Conservation (phyloP, 2,113 vertebrate genomes). For the Hyaena hyaena region DNA sequence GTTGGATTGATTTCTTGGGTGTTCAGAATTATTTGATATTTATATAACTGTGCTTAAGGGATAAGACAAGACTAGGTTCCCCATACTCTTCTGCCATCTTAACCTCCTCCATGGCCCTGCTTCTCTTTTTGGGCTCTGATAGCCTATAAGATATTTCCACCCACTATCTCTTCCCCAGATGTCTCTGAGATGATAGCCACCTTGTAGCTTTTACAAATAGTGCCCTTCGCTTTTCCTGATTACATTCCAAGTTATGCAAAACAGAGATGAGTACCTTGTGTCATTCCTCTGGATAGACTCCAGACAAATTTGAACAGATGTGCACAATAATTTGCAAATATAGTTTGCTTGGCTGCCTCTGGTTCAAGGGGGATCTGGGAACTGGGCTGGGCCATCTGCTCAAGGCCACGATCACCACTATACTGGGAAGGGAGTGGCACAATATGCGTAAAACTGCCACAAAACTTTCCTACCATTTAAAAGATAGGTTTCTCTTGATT, state of each 20-base stretch:
- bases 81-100: too few species aligned
- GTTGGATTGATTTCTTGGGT: too few species aligned
- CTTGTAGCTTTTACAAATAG: background rate
- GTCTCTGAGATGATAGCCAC: background rate
- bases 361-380: background rate
- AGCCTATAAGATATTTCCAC: background rate
- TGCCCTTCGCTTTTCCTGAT: background rate
- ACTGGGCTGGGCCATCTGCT: background rate
- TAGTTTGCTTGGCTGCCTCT: background rate
- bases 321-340: background rate
- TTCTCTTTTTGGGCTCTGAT: background rate
- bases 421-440: too few species aligned
- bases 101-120: background rate
- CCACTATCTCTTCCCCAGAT: background rate
- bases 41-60: too few species aligned
- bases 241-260: background rate
- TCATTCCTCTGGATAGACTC: background rate
- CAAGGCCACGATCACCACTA: background rate
- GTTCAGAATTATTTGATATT: too few species aligned
- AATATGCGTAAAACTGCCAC: background rate
- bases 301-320: background rate
- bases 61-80: too few species aligned
- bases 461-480: background rate
- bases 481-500: background rate
- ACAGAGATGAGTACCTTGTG: background rate